These are phyloP conservation scores for Romanogobio albipinnatus DNA, from an alignment of 2,113 vertebrate species.

Conservation along the genomic window DNA sequence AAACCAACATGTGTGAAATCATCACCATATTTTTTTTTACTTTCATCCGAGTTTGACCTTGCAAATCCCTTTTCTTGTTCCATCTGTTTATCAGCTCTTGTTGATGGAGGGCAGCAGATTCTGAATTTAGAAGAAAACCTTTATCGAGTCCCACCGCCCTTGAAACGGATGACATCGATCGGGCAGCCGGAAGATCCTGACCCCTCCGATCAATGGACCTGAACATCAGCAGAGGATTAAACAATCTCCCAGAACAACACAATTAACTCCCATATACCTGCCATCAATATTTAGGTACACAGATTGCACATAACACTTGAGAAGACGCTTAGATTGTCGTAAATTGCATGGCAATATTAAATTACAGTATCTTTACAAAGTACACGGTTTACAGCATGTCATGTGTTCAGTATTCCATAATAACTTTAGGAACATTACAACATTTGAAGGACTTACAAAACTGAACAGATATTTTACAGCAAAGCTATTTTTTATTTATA, in stretches of 20 bases:
- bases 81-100: slow-evolving; percentile 42
- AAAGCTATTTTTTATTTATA: too few relatives aligned
- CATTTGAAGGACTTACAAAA: background rate
- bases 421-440: too few relatives aligned
- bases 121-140: slow-evolving; percentile 56
- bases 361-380: too few relatives aligned
- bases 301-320: background rate
- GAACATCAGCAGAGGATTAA: slow-evolving; percentile 13
- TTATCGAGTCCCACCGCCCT: slow-evolving; percentile 67
- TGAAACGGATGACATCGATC: slow-evolving; percentile 67
- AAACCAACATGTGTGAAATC: background rate
- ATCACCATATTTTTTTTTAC: background rate
- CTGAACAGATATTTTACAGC: too few relatives aligned
- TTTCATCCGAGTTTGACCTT: slow-evolving; percentile 13
- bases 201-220: slow-evolving; percentile 62
- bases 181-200: slow-evolving; percentile 65
- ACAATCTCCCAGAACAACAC: slow-evolving; percentile 10
- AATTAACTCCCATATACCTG: slow-evolving; percentile 8
- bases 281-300: background rate
- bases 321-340: background rate
- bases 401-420: too few relatives aligned
- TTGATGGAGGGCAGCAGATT: slow-evolving; percentile 52
- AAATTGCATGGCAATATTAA: background rate
- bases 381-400: background rate
- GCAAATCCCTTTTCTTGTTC: background rate